These are phyloP conservation scores for Mythimna pallens DNA, from an alignment of 2,888 invertebrate genomes.

Conservation along the genomic window DNA sequence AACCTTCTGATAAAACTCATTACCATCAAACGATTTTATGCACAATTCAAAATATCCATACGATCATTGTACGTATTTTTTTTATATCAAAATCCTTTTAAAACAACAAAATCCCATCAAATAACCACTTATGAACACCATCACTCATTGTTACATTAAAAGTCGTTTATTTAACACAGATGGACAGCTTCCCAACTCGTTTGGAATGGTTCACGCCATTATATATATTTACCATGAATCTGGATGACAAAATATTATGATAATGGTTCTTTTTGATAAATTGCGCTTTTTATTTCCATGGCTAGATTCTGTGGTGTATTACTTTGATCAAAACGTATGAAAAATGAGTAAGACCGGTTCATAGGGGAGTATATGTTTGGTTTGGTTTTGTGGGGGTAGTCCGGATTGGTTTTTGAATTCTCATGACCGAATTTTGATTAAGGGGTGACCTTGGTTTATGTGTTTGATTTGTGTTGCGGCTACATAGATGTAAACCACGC, in stretches of 20 bases:
- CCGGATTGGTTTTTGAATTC: too few species aligned
- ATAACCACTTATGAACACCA: conserved; percentile 11
- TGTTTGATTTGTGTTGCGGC: too few species aligned
- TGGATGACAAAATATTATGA: conserved; percentile 61
- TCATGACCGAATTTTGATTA: too few species aligned
- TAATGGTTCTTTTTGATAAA: conserved; percentile 50
- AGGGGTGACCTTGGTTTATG: too few species aligned
- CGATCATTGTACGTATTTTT: neutral
- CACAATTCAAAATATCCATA: neutral
- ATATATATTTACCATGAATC: conserved; percentile 51
- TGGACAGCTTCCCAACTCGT: conserved; percentile 44
- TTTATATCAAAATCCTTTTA: neutral
- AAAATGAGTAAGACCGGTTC: too few species aligned
- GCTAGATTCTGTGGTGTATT: neutral
- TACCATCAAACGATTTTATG: neutral
- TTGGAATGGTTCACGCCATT: conserved; percentile 44
- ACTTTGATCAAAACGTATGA: neutral
- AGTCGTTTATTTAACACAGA: conserved; percentile 43
- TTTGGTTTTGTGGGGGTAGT: too few species aligned
- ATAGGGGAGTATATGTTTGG: too few species aligned
- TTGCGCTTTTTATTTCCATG: conserved; percentile 33
- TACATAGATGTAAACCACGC: too few species aligned
- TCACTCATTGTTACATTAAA: conserved; percentile 46
- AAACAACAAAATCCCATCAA: neutral
- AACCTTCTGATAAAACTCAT: too few species aligned